Conservation (phyloP, 37 sponge, comb jelly and placozoan genomes). For the Beroe forskalii region DNA sequence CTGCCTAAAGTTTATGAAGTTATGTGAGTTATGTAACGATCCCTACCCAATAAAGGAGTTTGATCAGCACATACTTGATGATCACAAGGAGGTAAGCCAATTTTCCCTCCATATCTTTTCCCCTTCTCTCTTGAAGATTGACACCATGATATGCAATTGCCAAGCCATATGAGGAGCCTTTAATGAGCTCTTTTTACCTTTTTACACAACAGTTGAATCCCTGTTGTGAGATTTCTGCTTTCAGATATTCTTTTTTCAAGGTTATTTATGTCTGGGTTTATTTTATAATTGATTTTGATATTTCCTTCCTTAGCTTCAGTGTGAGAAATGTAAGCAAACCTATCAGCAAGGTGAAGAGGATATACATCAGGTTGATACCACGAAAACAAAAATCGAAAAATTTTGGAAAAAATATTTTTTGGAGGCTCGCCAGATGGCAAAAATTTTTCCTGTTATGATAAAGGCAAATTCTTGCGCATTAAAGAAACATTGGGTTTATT, state of each 20-base stretch:
- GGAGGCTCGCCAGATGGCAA: no score
- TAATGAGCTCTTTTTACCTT: not conserved
- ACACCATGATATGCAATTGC: no score
- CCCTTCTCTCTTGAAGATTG: not conserved
- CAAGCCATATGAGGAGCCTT: not conserved
- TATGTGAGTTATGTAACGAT: not conserved
- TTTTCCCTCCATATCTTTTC: not conserved
- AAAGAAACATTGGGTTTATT: no score
- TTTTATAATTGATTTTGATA: no score
- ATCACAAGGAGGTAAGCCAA: not conserved
- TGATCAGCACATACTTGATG: not conserved
- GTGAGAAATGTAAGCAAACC: not conserved
- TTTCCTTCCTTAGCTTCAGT: not conserved
- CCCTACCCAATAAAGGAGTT: constrained; percentile 15
- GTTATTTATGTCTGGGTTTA: no score
- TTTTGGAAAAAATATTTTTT: no score
- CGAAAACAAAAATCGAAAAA: no score
- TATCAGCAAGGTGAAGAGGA: constrained; percentile 40
- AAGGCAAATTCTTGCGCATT: no score
- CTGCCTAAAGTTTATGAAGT: not conserved
- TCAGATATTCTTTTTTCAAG: no score
- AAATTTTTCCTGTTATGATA: no score
- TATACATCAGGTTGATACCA: not conserved
- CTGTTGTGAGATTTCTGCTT: no score
- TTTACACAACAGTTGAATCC: no score